Evolutionary conservation across 2,113 vertebrate species (phyloP), one percentile per base, ranked within the genome.

Genomic region (Condylura cristata): DNA sequence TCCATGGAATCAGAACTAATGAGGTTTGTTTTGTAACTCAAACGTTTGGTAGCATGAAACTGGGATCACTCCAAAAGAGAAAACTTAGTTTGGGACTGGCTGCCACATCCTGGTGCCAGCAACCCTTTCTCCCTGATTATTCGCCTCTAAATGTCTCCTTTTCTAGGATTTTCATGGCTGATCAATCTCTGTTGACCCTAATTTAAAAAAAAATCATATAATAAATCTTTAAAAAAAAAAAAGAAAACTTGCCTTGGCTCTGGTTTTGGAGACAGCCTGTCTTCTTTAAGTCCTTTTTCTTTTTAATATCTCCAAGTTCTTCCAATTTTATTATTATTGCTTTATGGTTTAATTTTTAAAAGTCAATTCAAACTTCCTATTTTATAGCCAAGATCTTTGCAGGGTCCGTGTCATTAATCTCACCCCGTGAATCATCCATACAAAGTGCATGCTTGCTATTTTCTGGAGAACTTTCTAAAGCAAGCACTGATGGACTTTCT

Each of bases 301-400:
- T 6, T 39, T 80, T 28, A n/a, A 41, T 28, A 92, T 30, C 2
- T 1, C 12, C 72, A 20, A 76, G 8, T 0, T 85, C 48, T 95
- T 88, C 41, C 63, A 74, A 71, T 80, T 71, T 79, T 82, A 28
- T 30, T 61, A 60, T 60, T 53, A 56, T 61, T 61, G 12, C 60
- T 90, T 90, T 61, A 85, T 3, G 17, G 22, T 84, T 83, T 95
- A 71, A 80, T 18, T 89, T 1, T 87, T 32, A 90, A 70, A 89
- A 58, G 80, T 16, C 51, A 82, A 41, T 10, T 80, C 39, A 44
- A 65, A 10, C 28, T 22, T 53, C 9, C 26, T 95, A 48, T 53
- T 51, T 37, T 60, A 89, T 4, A 80, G 28, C 3, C 46, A 89
- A 61, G 46, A 79, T 91, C n/a, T 71, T 84, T n/a, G 32, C 84